phyloP scores from a whole-genome alignment of 2,113 vertebrate species.

The Ciconia maguari region DNA sequence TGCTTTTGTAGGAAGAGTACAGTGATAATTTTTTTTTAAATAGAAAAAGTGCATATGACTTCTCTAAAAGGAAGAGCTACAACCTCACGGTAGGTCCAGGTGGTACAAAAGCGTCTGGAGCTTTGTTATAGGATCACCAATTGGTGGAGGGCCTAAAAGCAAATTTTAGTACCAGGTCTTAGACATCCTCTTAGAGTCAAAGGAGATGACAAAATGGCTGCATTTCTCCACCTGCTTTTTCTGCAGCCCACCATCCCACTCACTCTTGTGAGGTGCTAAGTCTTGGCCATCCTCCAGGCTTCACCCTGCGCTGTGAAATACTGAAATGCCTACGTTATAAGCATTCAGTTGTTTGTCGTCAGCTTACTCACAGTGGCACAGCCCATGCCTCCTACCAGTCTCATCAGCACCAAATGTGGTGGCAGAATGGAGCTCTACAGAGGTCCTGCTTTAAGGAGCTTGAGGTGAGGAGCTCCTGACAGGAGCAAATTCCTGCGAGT shows the following conservation, averaged over 20 bases:
- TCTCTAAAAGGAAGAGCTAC: neutral
- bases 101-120: neutral
- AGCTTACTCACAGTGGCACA: neutral
- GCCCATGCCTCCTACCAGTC: neutral
- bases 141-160: neutral
- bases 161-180: neutral
- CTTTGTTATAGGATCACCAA: neutral
- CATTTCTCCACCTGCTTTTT: neutral
- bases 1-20: neutral
- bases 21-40: neutral
- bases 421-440: neutral
- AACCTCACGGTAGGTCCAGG: neutral
- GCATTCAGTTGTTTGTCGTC: neutral
- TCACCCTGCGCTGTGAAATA: neutral
- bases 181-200: neutral
- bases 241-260: neutral
- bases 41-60: neutral
- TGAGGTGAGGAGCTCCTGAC: neutral
- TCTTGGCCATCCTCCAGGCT: neutral
- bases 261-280: neutral
- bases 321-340: fast-evolving
- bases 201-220: neutral
- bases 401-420: neutral
- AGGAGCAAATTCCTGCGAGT: neutral
- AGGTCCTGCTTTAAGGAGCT: neutral